Percentiles rank a stretch among this genome's conserved stretches.
These are phyloP conservation scores for Barbus barbus DNA, from an alignment of 2,113 vertebrate genomes.

Conservation along the genomic window DNA sequence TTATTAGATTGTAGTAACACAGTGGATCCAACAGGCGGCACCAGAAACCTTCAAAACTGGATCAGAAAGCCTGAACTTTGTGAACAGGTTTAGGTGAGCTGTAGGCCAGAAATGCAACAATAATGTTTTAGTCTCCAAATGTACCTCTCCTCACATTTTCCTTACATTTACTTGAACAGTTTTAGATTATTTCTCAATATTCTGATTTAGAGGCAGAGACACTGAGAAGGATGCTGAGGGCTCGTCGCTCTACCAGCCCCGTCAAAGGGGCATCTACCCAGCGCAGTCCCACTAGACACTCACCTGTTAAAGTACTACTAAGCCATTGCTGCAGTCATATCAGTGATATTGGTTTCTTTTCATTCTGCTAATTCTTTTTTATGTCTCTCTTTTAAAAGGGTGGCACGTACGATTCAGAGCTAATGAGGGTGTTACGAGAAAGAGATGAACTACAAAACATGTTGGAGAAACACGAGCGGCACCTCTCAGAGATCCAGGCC, in stretches of 20 bases:
- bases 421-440: conserved; percentile 75
- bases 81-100: background rate
- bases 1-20: background rate
- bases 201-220: conserved; percentile 62
- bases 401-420: conserved; percentile 69
- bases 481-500: conserved; percentile 80
- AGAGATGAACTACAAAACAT: conserved; percentile 74
- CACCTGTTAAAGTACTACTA: conserved; percentile 67
- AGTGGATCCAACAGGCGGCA: background rate
- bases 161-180: no score
- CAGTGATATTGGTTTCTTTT: background rate
- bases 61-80: background rate
- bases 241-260: conserved; percentile 67
- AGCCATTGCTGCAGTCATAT: background rate
- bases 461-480: conserved; percentile 75
- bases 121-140: background rate
- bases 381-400: conserved; percentile 58
- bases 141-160: no score
- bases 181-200: background rate
- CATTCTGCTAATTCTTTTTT: background rate
- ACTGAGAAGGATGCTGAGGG: conserved; percentile 71
- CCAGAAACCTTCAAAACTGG: background rate
- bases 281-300: conserved; percentile 58
- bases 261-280: conserved; percentile 40
- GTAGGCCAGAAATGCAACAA: background rate